Evolutionary conservation across 1,140 invertebrate genomes (phyloP).

Genomic region (Drosophila cardini): DNA sequence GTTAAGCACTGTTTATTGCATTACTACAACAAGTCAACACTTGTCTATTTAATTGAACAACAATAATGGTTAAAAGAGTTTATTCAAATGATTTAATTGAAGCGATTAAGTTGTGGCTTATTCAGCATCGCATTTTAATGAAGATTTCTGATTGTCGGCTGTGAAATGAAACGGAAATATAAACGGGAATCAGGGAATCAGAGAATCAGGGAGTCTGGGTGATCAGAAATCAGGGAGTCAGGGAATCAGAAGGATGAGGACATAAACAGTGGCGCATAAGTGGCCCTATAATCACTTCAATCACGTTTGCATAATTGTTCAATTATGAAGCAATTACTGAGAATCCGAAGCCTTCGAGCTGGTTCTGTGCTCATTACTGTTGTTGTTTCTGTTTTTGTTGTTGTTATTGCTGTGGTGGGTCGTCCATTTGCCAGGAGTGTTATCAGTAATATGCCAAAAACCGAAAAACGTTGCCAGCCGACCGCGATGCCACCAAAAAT

Average conservation of each 20-base stretch:
- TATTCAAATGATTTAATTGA: conserved; percentile 1
- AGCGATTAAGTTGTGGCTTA: conserved; percentile 1
- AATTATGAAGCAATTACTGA: conserved; percentile 80
- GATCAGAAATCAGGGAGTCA: conserved; percentile 12
- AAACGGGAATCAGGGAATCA: conserved; percentile 23
- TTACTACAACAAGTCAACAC: no score
- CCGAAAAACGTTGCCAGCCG: conserved; percentile 66
- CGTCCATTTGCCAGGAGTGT: conserved; percentile 48
- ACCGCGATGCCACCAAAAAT: conserved; percentile 60
- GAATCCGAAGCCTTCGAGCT: conserved; percentile 58
- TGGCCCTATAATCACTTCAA: conserved; percentile 80
- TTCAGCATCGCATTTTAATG: not conserved
- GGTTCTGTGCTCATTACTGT: conserved; percentile 1
- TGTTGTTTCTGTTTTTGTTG: conserved; percentile 21
- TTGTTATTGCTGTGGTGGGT: conserved; percentile 24
- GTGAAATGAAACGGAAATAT: conserved; percentile 19
- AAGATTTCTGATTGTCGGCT: conserved; percentile 5
- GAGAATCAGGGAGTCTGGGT: not conserved
- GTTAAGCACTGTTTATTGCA: no score
- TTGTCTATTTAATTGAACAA: no score
- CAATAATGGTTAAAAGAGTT: not conserved
- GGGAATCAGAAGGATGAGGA: conserved; percentile 24
- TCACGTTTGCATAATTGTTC: conserved; percentile 82
- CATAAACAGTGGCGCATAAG: conserved; percentile 73
- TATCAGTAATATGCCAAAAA: conserved; percentile 74